Evolutionary conservation across 1,140 invertebrate genomes (phyloP).

Genomic region (Sarcophaga peregrina): DNA sequence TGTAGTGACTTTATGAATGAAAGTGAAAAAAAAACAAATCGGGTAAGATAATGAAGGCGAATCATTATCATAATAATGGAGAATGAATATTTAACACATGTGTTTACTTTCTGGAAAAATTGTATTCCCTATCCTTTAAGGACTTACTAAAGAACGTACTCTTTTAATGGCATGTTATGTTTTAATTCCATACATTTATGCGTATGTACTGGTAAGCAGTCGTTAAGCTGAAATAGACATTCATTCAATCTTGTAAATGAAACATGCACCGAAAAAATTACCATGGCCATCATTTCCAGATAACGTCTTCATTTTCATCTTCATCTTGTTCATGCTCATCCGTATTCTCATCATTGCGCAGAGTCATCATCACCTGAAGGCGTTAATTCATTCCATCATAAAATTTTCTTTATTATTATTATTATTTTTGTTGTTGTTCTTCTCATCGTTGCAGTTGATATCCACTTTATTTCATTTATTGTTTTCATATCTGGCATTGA

Average conservation of each 20-base stretch:
- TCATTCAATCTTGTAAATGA: background rate
- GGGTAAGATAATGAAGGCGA: too few relatives aligned
- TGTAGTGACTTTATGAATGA: background rate
- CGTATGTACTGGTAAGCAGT: background rate
- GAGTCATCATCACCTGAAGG: slow-evolving; percentile 37
- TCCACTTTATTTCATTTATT: background rate
- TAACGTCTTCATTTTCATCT: slow-evolving; percentile 29
- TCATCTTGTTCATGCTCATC: too few relatives aligned
- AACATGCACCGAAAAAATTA: background rate
- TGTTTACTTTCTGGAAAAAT: too few relatives aligned
- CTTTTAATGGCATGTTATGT: background rate
- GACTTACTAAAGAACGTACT: background rate
- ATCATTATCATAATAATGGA: too few relatives aligned
- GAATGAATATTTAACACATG: too few relatives aligned
- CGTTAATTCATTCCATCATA: slow-evolving; percentile 29
- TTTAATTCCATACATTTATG: background rate
- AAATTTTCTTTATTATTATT: background rate
- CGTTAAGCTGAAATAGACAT: background rate
- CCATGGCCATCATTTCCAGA: slow-evolving; percentile 19
- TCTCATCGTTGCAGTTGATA: background rate
- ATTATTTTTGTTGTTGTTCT: background rate
- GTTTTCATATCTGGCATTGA: background rate
- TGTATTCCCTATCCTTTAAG: too few relatives aligned
- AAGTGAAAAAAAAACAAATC: background rate
- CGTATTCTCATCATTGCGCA: background rate